phyloP scores from a whole-genome alignment of 2,113 vertebrate genomes.

The Chinchilla lanigera region DNA sequence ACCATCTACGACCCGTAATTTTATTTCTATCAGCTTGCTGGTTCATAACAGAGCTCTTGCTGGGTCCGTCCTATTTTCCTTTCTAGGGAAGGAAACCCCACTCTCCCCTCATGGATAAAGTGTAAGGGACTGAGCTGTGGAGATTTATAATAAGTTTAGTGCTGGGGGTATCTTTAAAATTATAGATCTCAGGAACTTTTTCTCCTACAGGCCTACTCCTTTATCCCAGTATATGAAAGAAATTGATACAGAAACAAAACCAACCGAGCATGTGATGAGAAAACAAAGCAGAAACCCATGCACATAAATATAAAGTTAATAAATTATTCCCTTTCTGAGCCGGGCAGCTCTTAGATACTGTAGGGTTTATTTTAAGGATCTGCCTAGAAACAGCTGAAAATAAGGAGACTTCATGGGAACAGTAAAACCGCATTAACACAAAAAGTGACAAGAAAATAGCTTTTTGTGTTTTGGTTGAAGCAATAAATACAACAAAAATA shows the following conservation, averaged over 20 bases:
- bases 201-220: background rate
- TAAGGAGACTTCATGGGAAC: conserved; percentile 59
- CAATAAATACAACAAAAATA: conserved; percentile 69
- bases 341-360: conserved; percentile 40
- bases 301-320: background rate
- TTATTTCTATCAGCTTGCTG: background rate
- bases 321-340: conserved; percentile 20
- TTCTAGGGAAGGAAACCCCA: background rate
- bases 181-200: background rate
- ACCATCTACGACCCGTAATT: background rate
- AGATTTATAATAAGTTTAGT: background rate
- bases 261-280: background rate
- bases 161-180: background rate
- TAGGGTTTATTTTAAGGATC: conserved; percentile 60
- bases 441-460: conserved; percentile 61
- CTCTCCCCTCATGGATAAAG: background rate
- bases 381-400: conserved; percentile 53
- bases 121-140: background rate
- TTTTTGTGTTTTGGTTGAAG: conserved; percentile 56
- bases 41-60: background rate
- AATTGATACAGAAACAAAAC: conserved; percentile 39
- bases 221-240: background rate
- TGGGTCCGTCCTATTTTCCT: background rate
- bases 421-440: conserved; percentile 63
- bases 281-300: background rate